Conservation (phyloP, 2,888 invertebrate genomes). For the Oscheius sp. region DNA sequence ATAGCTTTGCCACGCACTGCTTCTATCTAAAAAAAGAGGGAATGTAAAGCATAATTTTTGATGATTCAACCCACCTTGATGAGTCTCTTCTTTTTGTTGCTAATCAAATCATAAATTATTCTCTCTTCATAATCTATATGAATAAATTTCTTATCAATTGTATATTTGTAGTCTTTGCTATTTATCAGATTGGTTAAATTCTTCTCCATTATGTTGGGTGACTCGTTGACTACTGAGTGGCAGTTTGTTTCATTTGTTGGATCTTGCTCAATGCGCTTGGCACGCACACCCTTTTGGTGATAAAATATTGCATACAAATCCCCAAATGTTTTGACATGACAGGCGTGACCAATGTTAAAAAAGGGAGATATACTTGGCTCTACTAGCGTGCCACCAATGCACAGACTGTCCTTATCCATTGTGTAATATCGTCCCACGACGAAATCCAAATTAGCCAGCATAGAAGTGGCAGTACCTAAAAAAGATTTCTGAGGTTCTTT, state of each 20-base stretch:
- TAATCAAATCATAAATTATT: neutral
- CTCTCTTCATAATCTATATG: neutral
- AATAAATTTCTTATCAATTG: too few relatives aligned
- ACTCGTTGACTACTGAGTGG: neutral
- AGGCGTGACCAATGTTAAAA: neutral
- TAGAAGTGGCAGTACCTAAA: neutral
- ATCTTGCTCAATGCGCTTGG: neutral
- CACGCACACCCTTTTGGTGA: neutral
- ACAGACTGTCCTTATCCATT: neutral
- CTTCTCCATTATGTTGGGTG: neutral
- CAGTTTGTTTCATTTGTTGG: neutral
- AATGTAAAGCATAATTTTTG: too few relatives aligned
- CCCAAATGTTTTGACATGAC: neutral
- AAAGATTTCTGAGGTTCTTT: too few relatives aligned
- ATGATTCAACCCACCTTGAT: too few relatives aligned
- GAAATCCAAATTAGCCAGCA: neutral
- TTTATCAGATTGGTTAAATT: neutral
- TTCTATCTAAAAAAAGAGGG: too few relatives aligned
- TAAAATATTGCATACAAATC: neutral
- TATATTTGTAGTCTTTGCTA: neutral
- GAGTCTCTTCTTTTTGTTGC: too few relatives aligned
- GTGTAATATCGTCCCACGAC: neutral
- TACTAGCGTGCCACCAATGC: neutral
- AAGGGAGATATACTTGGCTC: neutral
- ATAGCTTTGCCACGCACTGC: too few relatives aligned